phyloP scores from a whole-genome alignment of 2,888 invertebrate genomes.

The Furcula furcula region DNA sequence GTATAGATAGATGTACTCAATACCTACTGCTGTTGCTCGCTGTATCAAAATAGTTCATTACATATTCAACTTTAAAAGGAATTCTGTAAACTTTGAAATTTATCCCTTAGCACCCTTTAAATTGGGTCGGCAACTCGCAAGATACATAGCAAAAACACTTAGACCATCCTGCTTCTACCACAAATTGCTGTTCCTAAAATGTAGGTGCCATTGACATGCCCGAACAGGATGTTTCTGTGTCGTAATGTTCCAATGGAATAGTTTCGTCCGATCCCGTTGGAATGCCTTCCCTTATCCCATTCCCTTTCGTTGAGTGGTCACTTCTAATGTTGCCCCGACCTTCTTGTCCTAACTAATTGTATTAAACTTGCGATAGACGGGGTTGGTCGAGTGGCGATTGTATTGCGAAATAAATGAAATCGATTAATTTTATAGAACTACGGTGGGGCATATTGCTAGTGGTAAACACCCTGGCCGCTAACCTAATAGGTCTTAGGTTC shows the following conservation, averaged over 20 bases:
- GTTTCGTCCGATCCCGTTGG: constrained; percentile 25
- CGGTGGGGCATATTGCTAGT: no score
- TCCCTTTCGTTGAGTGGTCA: constrained; percentile 20
- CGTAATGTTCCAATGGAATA: constrained; percentile 24
- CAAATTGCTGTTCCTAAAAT: constrained; percentile 17
- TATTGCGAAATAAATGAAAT: constrained; percentile 5
- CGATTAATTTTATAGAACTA: no score
- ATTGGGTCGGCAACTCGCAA: constrained; percentile 16
- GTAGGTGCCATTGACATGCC: constrained; percentile 23
- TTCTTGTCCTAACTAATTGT: constrained; percentile 33
- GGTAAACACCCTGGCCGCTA: no score
- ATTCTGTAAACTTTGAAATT: no score
- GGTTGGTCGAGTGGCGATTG: no score
- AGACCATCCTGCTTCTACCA: constrained; percentile 25
- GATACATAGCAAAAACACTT: constrained; percentile 16
- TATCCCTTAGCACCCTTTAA: no score
- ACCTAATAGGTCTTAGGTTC: no score
- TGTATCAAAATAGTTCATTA: no score
- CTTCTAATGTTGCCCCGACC: constrained; percentile 21
- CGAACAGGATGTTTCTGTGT: constrained; percentile 15
- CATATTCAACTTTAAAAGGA: no score
- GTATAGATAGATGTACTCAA: no score
- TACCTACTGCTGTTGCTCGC: no score
- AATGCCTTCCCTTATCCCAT: constrained; percentile 17
- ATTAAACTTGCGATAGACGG: constrained; percentile 30